These are phyloP conservation scores for Tenthredo mesomela DNA, from an alignment of 2,888 invertebrate genomes.

Conservation along the genomic window DNA sequence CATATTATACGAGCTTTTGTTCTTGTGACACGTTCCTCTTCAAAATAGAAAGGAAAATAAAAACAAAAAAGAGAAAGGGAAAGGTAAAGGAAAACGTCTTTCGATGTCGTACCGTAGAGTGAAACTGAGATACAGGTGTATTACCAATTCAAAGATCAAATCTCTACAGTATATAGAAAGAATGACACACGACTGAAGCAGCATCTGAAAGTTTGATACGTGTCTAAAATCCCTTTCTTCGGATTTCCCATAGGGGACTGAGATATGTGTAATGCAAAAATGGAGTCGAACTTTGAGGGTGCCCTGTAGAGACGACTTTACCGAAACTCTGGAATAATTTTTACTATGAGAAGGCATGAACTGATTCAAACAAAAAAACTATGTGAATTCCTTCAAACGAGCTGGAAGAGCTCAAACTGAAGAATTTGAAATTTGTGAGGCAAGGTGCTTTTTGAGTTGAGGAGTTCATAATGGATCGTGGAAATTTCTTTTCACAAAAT, in stretches of 20 bases:
- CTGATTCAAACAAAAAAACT: too few relatives aligned
- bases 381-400: too few relatives aligned
- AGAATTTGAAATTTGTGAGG: too few relatives aligned
- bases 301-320: too few relatives aligned
- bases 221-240: not conserved
- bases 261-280: not conserved
- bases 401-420: too few relatives aligned
- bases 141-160: constrained; percentile 6
- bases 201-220: not conserved
- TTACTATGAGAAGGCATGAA: too few relatives aligned
- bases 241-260: not conserved
- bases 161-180: not conserved
- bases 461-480: too few relatives aligned
- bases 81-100: not conserved
- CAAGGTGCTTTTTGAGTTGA: too few relatives aligned
- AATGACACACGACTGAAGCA: not conserved
- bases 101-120: not conserved
- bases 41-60: not conserved
- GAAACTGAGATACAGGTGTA: not conserved
- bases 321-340: too few relatives aligned
- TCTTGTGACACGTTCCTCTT: not conserved
- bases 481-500: too few relatives aligned
- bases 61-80: not conserved
- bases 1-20: not conserved
- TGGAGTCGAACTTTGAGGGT: too few relatives aligned